Evolutionary conservation across 2,888 invertebrate species (phyloP).

Genomic region (Drosophila picticornis): DNA sequence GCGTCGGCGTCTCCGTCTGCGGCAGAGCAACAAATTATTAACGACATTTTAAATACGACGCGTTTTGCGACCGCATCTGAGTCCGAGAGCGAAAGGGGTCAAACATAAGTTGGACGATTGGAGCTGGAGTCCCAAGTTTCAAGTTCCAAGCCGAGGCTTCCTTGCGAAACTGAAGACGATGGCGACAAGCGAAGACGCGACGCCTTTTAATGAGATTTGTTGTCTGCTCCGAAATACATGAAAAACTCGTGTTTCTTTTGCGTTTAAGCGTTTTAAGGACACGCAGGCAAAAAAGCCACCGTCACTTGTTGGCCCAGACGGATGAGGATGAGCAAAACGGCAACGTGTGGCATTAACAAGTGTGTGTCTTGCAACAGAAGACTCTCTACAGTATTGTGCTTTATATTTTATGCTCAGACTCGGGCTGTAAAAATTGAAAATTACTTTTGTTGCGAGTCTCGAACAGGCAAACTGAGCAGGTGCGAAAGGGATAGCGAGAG

Average conservation of each 20-base stretch:
- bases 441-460: conserved; percentile 54
- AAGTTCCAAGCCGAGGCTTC: conserved; percentile 18
- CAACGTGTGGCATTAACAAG: conserved; percentile 60
- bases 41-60: conserved; percentile 82
- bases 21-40: conserved; percentile 79
- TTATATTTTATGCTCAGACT: conserved; percentile 67
- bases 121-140: conserved; percentile 2
- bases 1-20: conserved; percentile 13
- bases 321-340: conserved; percentile 31
- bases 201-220: conserved; percentile 81
- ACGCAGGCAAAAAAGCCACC: conserved; percentile 50
- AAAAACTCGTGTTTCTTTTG: conserved; percentile 72
- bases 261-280: conserved; percentile 71
- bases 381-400: conserved; percentile 37
- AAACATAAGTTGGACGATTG: conserved; percentile 20
- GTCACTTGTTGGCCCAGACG: conserved; percentile 36
- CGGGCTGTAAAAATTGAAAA: conserved; percentile 76
- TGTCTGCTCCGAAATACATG: conserved; percentile 68
- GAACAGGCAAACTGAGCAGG: neutral
- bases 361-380: conserved; percentile 27
- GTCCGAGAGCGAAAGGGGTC: conserved; percentile 61
- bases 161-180: conserved; percentile 20
- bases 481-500: neutral
- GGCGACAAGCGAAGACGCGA: conserved; percentile 59
- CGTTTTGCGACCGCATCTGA: conserved; percentile 43